These are phyloP conservation scores for Cyprinodon variegatus DNA, from an alignment of 2,113 vertebrate genomes.

Conservation along the genomic window DNA sequence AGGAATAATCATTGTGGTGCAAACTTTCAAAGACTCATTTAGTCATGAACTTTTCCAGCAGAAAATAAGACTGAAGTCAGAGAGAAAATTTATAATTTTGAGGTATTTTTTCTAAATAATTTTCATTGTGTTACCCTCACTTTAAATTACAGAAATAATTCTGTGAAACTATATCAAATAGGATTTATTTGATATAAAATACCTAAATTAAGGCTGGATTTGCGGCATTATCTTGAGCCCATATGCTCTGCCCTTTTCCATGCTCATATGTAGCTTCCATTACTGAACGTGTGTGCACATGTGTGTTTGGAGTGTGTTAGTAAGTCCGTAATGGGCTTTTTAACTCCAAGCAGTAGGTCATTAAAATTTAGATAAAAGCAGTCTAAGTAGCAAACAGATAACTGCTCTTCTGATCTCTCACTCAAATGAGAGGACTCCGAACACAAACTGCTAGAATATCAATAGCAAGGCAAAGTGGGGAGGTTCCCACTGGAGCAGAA, in stretches of 20 bases:
- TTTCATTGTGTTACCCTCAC: conserved; percentile 37
- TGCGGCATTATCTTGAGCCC: conserved; percentile 42
- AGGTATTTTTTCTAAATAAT: conserved; percentile 37
- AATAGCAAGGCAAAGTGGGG: conserved; percentile 59
- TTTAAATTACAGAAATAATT: conserved; percentile 40
- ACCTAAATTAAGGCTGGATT: conserved; percentile 43
- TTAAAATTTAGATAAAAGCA: conserved; percentile 71
- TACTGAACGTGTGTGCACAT: conserved; percentile 39
- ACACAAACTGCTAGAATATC: conserved; percentile 69
- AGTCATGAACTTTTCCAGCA: conserved; percentile 73
- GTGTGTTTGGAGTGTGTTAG: conserved; percentile 23
- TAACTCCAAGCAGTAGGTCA: conserved; percentile 66
- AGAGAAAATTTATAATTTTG: conserved; percentile 65
- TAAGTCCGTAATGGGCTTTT: conserved; percentile 57
- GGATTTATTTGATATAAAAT: conserved; percentile 44
- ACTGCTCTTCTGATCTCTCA: conserved; percentile 35
- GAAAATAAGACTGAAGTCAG: conserved; percentile 68
- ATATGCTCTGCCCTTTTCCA: conserved; percentile 53
- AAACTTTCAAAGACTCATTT: conserved; percentile 63
- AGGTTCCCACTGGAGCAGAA: conserved; percentile 47
- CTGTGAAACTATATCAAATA: conserved; percentile 37
- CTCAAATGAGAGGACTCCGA: conserved; percentile 52
- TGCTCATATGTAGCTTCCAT: conserved; percentile 45
- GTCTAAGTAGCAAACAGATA: conserved; percentile 56
- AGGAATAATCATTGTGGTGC: conserved; percentile 52